A percentile compares a stretch with the other conserved stretches of the same genome.
Conservation (phyloP, 2,797 vertebrate genomes). For the Tauraco hartlaubi region DNA sequence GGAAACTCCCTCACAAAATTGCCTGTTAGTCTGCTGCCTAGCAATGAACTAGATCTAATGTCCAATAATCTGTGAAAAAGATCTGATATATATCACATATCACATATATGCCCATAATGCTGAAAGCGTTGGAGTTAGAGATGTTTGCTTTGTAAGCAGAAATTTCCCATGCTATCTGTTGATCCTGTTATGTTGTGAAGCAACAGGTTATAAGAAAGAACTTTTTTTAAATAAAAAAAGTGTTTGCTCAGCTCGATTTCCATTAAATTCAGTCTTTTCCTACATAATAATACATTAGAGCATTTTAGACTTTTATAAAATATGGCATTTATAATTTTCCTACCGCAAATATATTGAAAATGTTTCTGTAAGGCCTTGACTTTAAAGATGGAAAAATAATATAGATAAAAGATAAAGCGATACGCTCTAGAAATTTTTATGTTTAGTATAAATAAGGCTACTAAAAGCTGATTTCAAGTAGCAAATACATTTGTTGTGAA, state of each 20-base stretch:
- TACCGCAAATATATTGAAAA: not conserved
- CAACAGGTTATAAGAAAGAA: not conserved
- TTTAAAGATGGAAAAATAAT: not conserved
- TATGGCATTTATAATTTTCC: not conserved
- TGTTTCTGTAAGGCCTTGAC: not conserved
- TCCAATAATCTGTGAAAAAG: not conserved
- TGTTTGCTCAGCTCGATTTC: not conserved
- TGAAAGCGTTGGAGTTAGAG: not conserved
- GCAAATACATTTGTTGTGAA: not conserved
- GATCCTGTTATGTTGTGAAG: not conserved
- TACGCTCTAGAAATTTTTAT: not conserved
- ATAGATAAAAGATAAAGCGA: not conserved
- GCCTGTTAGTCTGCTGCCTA: not conserved
- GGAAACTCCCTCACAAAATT: not conserved
- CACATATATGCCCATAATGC: no score
- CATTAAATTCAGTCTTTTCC: not conserved
- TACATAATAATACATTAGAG: not conserved
- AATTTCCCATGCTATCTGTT: not conserved
- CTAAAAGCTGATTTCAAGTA: not conserved
- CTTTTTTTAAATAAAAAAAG: not conserved
- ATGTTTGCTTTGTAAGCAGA: not conserved
- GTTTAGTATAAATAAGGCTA: not conserved
- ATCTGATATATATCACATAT: no score
- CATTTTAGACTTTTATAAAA: not conserved
- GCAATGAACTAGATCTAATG: not conserved